Base-by-base conservation (phyloP, 2,888 invertebrate genomes). In the Tyria jacobaeae region DNA sequence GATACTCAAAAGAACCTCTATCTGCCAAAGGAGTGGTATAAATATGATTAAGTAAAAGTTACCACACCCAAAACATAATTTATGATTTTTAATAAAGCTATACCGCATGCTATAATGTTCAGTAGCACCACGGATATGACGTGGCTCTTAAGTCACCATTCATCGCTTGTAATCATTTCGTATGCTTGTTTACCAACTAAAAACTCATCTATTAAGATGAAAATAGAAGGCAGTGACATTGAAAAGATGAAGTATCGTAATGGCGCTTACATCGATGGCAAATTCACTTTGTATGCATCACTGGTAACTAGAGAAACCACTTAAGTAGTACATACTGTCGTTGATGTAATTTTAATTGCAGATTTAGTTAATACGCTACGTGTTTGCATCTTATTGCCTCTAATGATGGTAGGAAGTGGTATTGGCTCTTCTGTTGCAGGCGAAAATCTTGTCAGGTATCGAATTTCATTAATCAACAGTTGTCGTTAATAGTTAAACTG, bases 281-380 rank as follows among this genome's bases (percentile, higher is more conserved):
- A n/a, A 24, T 39, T 25, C 44, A 39, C 44, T 61, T 50, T 21
- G 53, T 39, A 62, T 62, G 48, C 57, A 53, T 49, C 53, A 35
- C 24, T 14, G 17, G 31, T 9, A 21, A 12, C 52, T 25, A 17
- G 48, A 54, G 57, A 49, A 62, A 62, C 41, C 49, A 49, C 48
- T 50, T 50, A 21, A 58, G 50, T 44, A 62, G 55, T 62, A 60
- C 60, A 27, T 54, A 60, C 41, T 15, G 54, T 35, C 35, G 44
- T 24, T 44, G 37, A 49, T 17, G 27, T 34, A 10, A 58, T 59
- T 63, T 54, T 37, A 55, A 63, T 63, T 63, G 63, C 55, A 51
- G 55, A 63, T 59, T n/a, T 47, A 37, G 44, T 44, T 63, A 59
- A 59, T 58, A 27, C 7, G 31, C 21, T 55, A 59, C 63, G 48